These are phyloP conservation scores for Phyto melanocephala DNA, from an alignment of 2,888 invertebrate genomes.

Conservation along the genomic window DNA sequence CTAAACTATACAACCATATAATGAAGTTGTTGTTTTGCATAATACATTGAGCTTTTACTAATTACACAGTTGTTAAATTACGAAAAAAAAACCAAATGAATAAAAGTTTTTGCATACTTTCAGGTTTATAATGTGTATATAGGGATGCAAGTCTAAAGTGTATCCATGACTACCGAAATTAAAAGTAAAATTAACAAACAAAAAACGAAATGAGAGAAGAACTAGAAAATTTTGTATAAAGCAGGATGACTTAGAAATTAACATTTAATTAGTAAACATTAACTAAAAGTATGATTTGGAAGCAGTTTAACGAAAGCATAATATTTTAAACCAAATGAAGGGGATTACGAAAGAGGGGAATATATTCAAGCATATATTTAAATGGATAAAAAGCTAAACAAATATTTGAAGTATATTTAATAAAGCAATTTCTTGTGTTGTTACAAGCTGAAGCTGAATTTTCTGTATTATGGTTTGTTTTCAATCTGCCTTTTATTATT, in stretches of 20 bases:
- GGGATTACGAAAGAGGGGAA: neutral
- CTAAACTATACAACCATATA: conserved; percentile 41
- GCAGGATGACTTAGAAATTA: conserved; percentile 65
- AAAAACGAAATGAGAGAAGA: neutral
- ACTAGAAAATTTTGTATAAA: conserved; percentile 22
- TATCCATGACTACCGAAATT: conserved; percentile 32
- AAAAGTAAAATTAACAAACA: neutral
- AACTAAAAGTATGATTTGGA: conserved; percentile 35
- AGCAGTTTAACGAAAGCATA: neutral
- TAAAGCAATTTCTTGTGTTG: too few species aligned
- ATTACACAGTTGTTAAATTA: conserved; percentile 55
- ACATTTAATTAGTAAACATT: conserved; percentile 65
- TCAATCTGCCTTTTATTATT: too few species aligned
- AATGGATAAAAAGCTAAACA: too few species aligned
- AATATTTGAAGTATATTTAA: too few species aligned
- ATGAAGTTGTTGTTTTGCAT: conserved; percentile 51
- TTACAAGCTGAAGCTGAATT: too few species aligned
- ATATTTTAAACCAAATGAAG: conserved; percentile 4
- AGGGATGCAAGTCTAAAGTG: conserved; percentile 1
- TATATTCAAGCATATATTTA: neutral
- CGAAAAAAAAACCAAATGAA: neutral
- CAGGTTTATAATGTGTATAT: conserved; percentile 42
- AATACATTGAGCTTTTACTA: conserved; percentile 55
- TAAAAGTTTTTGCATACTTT: conserved; percentile 55
- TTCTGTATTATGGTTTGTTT: too few species aligned